These are phyloP conservation scores for Scaptomyza montana DNA, from an alignment of 1,140 invertebrate genomes.

Conservation along the genomic window DNA sequence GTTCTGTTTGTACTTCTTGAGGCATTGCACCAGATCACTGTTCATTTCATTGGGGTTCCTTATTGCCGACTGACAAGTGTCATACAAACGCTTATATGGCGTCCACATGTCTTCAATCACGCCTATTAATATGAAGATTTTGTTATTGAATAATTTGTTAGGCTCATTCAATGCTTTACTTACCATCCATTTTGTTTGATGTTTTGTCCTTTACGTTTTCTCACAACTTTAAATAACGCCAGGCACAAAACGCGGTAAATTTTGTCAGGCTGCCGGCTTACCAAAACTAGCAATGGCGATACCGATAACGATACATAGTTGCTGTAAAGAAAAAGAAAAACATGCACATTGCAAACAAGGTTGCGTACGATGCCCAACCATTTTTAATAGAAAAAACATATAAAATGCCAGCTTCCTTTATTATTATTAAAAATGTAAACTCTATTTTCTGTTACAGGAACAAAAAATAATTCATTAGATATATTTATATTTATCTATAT, in stretches of 20 bases:
- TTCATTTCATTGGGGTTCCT: constrained; percentile 86
- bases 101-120: constrained; percentile 91
- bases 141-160: neutral
- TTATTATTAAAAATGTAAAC: no score
- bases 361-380: neutral
- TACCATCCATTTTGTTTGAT: constrained; percentile 60
- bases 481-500: no score
- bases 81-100: constrained; percentile 92
- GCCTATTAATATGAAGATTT: constrained; percentile 20
- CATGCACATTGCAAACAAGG: neutral
- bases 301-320: constrained; percentile 4
- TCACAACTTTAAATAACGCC: neutral
- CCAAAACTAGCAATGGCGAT: neutral
- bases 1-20: constrained; percentile 93
- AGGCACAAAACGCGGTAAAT: constrained; percentile 60
- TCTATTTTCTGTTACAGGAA: no score
- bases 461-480: no score
- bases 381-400: neutral
- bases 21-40: constrained; percentile 91
- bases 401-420: no score
- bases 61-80: constrained; percentile 89
- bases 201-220: neutral
- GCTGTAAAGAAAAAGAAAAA: neutral
- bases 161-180: neutral
- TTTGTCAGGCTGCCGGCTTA: neutral